Percentiles rank a stretch among this genome's conserved stretches.
Conservation (phyloP, 2,113 vertebrate species). For the Amia ocellicauda region DNA sequence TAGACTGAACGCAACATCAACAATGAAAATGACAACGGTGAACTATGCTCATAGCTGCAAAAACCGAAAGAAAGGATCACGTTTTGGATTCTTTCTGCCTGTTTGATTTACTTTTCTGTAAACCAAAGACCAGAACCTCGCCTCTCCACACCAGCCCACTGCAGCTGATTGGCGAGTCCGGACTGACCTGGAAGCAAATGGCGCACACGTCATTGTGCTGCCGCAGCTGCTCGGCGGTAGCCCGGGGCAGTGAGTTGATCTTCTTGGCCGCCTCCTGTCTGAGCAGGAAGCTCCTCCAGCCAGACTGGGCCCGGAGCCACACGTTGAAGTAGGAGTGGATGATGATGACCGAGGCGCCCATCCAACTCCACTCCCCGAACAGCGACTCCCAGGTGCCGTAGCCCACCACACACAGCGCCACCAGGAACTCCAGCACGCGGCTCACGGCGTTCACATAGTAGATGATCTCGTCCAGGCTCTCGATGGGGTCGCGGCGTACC, state of each 20-base stretch:
- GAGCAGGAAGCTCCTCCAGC: conserved; percentile 81
- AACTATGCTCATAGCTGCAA: too few species aligned
- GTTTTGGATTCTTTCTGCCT: too few species aligned
- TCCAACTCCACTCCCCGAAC: conserved; percentile 84
- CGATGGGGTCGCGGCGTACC: conserved; percentile 60
- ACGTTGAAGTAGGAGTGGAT: conserved; percentile 86
- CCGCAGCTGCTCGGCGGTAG: conserved; percentile 64
- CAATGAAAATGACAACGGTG: too few species aligned
- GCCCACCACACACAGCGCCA: conserved; percentile 80
- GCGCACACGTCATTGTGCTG: conserved; percentile 74
- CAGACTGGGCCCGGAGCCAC: conserved; percentile 78
- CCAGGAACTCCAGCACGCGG: conserved; percentile 79
- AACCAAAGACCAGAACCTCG: neutral
- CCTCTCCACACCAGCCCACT: neutral
- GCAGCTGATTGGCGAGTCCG: too few species aligned
- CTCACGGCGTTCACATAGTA: conserved; percentile 77
- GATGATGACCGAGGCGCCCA: conserved; percentile 79
- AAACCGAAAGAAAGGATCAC: too few species aligned
- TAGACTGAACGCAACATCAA: too few species aligned
- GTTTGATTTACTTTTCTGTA: too few species aligned
- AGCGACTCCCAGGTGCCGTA: conserved; percentile 80
- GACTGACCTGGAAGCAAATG: conserved; percentile 82
- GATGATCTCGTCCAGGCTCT: conserved; percentile 77
- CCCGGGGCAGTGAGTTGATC: conserved; percentile 69
- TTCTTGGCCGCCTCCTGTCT: conserved; percentile 75